A percentile compares a stretch with the other conserved stretches of the same genome.
phyloP scores from a whole-genome alignment of 2,888 invertebrate species.

The Troilus luridus region DNA sequence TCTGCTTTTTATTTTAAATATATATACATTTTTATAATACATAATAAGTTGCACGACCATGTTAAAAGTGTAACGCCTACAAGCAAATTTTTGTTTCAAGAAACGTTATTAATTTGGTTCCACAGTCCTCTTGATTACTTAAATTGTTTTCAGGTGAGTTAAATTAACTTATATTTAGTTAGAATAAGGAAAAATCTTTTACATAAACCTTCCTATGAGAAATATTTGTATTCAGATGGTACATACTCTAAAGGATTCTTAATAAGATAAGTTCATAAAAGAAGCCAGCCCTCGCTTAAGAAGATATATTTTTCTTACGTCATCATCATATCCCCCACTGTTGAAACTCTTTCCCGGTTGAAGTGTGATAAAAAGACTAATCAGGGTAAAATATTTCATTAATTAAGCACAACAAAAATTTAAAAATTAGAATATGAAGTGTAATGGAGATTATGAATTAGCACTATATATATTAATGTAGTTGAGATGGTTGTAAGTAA shows the following conservation, averaged over 20 bases:
- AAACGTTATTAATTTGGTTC: neutral
- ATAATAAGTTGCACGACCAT: neutral
- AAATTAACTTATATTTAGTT: neutral
- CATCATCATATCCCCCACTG: neutral
- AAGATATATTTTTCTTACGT: neutral
- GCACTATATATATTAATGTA: no score
- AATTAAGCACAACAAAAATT: neutral
- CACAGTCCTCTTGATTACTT: neutral
- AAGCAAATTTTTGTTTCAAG: neutral
- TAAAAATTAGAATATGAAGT: neutral
- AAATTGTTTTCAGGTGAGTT: neutral
- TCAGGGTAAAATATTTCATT: neutral
- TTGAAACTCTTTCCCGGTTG: neutral
- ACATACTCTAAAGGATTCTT: constrained; percentile 7
- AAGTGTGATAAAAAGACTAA: neutral
- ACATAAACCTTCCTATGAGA: neutral
- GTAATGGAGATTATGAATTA: neutral
- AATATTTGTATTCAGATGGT: constrained; percentile 23
- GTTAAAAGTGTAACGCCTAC: neutral
- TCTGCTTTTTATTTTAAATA: no score
- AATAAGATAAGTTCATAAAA: constrained; percentile 29
- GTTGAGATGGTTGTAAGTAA: no score
- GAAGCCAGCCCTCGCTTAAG: constrained; percentile 2
- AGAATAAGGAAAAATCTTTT: no score
- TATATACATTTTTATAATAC: no score